Percentiles rank a stretch among this genome's conserved stretches.
phyloP scores from a whole-genome alignment of 2,888 invertebrate species.

The Alitta virens region DNA sequence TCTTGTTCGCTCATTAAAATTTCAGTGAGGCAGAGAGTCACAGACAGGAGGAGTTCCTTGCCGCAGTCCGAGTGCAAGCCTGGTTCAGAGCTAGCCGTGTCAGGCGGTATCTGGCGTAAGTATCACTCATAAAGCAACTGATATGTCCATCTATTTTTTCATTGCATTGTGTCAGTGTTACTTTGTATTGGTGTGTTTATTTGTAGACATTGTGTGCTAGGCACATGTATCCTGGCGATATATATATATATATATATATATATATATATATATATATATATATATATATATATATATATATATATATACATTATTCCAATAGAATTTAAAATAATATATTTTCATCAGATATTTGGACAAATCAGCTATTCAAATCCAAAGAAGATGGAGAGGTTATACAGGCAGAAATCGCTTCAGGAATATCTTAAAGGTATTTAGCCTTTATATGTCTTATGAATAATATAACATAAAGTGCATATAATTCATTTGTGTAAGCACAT shows the following conservation, averaged over 20 bases:
- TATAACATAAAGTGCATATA: conserved; percentile 48
- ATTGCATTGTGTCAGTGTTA: too few species aligned
- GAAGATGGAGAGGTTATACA: conserved; percentile 46
- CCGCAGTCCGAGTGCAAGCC: conserved; percentile 49
- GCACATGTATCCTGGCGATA: too few species aligned
- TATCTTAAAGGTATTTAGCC: conserved; percentile 37
- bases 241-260: too few species aligned
- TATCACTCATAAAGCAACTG: too few species aligned
- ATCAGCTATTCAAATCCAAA: conserved; percentile 47
- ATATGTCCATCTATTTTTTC: too few species aligned
- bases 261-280: too few species aligned
- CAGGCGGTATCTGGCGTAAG: conserved; percentile 48
- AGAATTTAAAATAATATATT: neutral
- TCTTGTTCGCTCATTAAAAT: too few species aligned
- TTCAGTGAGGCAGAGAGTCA: conserved; percentile 48
- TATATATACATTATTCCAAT: neutral
- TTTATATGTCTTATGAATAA: conserved; percentile 40
- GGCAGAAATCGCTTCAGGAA: conserved; percentile 43
- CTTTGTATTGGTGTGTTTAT: too few species aligned
- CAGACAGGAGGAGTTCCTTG: conserved; percentile 41
- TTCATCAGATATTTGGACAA: conserved; percentile 41
- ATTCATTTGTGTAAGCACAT: conserved; percentile 42
- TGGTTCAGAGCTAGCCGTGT: conserved; percentile 49
- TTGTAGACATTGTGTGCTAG: too few species aligned
- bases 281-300: neutral